phyloP scores from a whole-genome alignment of 2,797 vertebrate species.

The Sebastes wilsoni region DNA sequence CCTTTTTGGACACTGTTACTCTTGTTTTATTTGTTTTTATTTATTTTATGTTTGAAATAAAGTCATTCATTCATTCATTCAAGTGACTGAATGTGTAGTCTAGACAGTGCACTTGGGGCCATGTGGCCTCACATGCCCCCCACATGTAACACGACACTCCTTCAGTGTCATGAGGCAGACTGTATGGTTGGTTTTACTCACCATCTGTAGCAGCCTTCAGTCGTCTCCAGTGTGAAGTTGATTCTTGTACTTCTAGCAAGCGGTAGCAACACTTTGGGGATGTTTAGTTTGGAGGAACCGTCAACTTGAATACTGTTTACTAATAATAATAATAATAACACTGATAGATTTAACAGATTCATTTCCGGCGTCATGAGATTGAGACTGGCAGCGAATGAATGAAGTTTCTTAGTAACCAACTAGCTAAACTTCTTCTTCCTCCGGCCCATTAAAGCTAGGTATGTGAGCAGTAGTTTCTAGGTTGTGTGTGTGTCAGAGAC shows the following conservation, averaged over 20 bases:
- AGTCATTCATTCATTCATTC: too few species aligned
- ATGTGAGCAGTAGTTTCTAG: not conserved
- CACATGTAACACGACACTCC: conserved; percentile 27
- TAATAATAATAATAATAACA: conserved; percentile 5
- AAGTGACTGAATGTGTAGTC: too few species aligned
- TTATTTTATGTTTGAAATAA: too few species aligned
- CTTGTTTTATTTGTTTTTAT: too few species aligned
- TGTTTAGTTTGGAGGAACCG: conserved; percentile 87
- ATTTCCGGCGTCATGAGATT: conserved; percentile 49
- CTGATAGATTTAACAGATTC: not conserved
- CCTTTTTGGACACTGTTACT: too few species aligned
- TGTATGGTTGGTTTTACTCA: conserved; percentile 74
- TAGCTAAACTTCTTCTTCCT: conserved; percentile 11
- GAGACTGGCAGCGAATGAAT: conserved; percentile 23
- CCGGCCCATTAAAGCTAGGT: conserved; percentile 10
- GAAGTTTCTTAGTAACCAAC: conserved; percentile 8
- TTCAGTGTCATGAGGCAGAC: not conserved
- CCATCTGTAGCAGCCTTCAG: conserved; percentile 96
- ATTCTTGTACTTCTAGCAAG: conserved; percentile 89
- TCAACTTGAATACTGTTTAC: not conserved
- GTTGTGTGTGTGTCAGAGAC: too few species aligned
- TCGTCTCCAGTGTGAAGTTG: conserved; percentile 93
- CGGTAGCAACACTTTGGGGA: conserved; percentile 93
- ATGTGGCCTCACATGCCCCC: conserved; percentile 35
- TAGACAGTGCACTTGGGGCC: not conserved